These are phyloP conservation scores for Pollachius pollachius DNA, from an alignment of 2,113 vertebrate species.

Conservation along the genomic window DNA sequence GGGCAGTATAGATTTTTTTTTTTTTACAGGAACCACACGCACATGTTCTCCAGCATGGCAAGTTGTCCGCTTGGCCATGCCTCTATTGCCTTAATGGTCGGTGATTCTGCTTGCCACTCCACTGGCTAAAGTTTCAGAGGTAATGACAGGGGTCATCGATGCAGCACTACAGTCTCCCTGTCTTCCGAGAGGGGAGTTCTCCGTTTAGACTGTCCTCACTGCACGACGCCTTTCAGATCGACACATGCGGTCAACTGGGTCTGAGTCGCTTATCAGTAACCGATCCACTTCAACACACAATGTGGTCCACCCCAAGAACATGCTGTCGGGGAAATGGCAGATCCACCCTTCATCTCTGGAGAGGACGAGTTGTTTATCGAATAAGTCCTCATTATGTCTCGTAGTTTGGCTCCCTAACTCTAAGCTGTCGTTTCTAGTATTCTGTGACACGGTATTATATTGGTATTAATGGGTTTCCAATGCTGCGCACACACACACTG, in stretches of 20 bases:
- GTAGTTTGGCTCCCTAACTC: no score
- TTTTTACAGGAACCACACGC: not conserved
- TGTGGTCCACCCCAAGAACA: not conserved
- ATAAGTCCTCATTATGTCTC: no score
- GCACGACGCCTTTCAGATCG: not conserved
- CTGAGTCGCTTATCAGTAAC: not conserved
- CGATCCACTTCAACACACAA: not conserved
- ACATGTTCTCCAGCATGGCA: not conserved
- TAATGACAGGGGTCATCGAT: not conserved
- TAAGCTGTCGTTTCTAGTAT: no score
- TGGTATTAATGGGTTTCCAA: no score
- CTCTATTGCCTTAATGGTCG: not conserved
- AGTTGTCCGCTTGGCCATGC: not conserved
- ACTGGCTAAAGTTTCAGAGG: not conserved
- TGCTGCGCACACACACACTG: no score
- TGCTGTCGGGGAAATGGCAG: not conserved
- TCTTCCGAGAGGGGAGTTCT: not conserved
- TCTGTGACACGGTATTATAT: no score
- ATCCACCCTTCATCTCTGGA: not conserved
- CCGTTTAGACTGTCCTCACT: not conserved
- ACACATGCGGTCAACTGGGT: not conserved
- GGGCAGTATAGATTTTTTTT: not conserved
- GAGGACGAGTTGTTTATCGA: not conserved
- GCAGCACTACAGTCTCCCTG: not conserved
- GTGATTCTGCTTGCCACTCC: not conserved